Conservation (phyloP, 2,113 vertebrate species). For the Pipa parva region DNA sequence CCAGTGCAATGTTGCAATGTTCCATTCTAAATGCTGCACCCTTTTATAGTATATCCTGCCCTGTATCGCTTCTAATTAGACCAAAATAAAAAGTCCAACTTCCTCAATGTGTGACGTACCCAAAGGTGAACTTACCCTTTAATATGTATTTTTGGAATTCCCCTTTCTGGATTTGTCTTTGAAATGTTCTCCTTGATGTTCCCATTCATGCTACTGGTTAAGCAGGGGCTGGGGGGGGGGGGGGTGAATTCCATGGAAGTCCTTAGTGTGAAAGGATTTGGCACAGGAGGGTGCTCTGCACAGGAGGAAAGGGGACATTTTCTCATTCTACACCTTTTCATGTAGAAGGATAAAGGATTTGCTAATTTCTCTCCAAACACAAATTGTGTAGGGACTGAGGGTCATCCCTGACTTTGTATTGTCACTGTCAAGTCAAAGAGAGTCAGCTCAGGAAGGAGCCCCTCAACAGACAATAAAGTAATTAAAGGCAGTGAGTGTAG, state of each 20-base stretch:
- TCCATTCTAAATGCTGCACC: too few species aligned
- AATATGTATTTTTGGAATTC: too few species aligned
- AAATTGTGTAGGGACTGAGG: neutral
- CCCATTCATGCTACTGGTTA: too few species aligned
- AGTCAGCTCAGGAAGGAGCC: neutral
- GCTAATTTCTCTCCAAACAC: slow-evolving; percentile 16
- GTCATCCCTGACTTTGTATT: slow-evolving; percentile 1
- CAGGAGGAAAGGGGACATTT: too few species aligned
- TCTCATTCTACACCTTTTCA: neutral
- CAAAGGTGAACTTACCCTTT: too few species aligned
- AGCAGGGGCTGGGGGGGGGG: neutral
- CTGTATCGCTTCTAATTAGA: too few species aligned
- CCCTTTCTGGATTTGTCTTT: too few species aligned
- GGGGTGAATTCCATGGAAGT: neutral
- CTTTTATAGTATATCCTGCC: too few species aligned
- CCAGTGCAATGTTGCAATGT: too few species aligned
- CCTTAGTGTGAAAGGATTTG: neutral
- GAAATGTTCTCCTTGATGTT: too few species aligned
- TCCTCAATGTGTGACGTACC: too few species aligned
- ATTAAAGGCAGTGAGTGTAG: slow-evolving; percentile 1
- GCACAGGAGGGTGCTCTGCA: neutral
- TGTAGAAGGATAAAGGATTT: slow-evolving; percentile 4
- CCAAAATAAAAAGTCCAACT: too few species aligned
- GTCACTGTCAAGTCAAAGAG: slow-evolving; percentile 8
- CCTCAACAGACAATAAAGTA: slow-evolving; percentile 17